Evolutionary conservation across 2,888 invertebrate genomes (phyloP).

Genomic region (Panzeria rudis): DNA sequence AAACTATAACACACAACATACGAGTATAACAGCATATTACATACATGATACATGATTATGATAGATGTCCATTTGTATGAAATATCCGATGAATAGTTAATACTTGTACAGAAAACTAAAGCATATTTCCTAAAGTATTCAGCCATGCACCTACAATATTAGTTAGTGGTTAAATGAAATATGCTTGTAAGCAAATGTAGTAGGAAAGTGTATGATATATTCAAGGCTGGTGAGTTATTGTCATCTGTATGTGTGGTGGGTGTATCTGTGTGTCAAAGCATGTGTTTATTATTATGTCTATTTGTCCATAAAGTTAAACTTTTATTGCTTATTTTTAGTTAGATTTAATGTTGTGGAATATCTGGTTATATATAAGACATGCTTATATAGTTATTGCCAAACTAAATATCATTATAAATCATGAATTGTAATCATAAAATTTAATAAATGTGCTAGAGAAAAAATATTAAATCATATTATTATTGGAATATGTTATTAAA

Average conservation of each 20-base stretch:
- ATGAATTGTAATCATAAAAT: not conserved
- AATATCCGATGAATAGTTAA: constrained; percentile 50
- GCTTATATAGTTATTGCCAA: not conserved
- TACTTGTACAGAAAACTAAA: not conserved
- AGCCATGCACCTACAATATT: constrained; percentile 15
- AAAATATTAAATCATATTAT: constrained; percentile 12
- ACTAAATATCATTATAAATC: constrained; percentile 1
- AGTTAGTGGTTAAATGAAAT: constrained; percentile 9
- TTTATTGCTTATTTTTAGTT: not conserved
- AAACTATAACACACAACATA: not conserved
- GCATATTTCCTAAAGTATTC: constrained; percentile 33
- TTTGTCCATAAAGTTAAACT: not conserved
- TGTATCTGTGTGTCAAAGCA: not conserved
- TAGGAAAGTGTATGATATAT: not conserved
- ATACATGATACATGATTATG: constrained; percentile 32
- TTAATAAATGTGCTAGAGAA: not conserved
- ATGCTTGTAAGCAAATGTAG: not conserved
- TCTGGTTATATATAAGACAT: not conserved
- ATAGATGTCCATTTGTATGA: constrained; percentile 51
- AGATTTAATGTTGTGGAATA: not conserved
- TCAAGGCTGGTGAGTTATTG: not conserved
- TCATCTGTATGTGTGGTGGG: too few relatives aligned
- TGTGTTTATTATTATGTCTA: constrained; percentile 5
- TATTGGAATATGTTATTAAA: not conserved
- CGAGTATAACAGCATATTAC: not conserved